phyloP scores from a whole-genome alignment of 2,888 invertebrate species.

The Dascillus cervinus region DNA sequence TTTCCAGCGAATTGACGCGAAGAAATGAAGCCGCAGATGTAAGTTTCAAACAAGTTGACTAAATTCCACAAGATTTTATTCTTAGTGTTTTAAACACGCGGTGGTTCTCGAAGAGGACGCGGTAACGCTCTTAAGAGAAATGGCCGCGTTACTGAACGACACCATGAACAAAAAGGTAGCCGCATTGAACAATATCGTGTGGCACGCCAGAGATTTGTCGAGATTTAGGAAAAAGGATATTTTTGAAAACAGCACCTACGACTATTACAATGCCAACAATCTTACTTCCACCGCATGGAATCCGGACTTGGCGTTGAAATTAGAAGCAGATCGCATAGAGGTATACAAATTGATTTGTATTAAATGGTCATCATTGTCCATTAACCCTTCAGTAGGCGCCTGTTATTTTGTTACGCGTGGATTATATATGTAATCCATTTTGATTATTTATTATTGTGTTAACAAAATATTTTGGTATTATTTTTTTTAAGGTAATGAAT shows the following conservation, averaged over 20 bases:
- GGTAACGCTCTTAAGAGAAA: slow-evolving; percentile 64
- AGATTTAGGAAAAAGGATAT: slow-evolving; percentile 27
- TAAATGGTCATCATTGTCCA: too few species aligned
- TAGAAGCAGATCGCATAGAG: slow-evolving; percentile 5
- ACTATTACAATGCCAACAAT: slow-evolving; percentile 63
- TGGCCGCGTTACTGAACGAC: slow-evolving; percentile 71
- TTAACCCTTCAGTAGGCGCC: too few species aligned
- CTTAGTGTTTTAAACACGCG: slow-evolving; percentile 12
- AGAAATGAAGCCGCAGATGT: slow-evolving; percentile 68
- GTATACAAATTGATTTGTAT: too few species aligned
- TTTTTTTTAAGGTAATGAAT: too few species aligned
- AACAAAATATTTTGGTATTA: too few species aligned
- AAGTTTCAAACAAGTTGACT: slow-evolving; percentile 22
- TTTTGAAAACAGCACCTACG: slow-evolving; percentile 46
- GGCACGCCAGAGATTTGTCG: slow-evolving; percentile 34
- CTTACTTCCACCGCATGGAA: slow-evolving; percentile 43
- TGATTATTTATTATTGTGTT: too few species aligned
- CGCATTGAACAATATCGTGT: slow-evolving; percentile 58
- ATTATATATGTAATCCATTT: not conserved
- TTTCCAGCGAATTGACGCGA: slow-evolving; percentile 69
- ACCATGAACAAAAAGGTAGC: slow-evolving; percentile 83
- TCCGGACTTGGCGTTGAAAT: slow-evolving; percentile 10
- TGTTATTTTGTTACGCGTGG: too few species aligned
- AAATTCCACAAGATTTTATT: not conserved
- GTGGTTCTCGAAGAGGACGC: slow-evolving; percentile 60